These are phyloP conservation scores for Falcunculus frontatus DNA, from an alignment of 2,113 vertebrate genomes.

Conservation along the genomic window DNA sequence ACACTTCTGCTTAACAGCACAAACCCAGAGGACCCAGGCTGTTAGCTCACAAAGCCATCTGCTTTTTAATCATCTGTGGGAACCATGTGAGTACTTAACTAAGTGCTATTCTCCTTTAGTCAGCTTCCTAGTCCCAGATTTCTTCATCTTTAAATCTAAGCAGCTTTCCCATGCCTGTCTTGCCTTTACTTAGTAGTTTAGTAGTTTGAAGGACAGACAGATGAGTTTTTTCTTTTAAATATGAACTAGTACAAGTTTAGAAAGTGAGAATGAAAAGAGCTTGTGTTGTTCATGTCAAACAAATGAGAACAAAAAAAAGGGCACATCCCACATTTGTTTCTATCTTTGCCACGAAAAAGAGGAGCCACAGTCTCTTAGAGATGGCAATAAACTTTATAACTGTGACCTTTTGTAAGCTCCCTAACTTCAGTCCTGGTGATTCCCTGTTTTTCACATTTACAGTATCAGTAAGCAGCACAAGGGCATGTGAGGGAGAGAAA, in stretches of 20 bases:
- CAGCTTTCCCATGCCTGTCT: background rate
- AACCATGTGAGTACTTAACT: background rate
- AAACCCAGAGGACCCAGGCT: background rate
- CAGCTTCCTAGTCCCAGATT: background rate
- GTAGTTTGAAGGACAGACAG: background rate
- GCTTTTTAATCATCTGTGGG: background rate
- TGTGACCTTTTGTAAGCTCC: background rate
- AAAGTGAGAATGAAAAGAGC: background rate
- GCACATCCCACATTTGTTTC: background rate
- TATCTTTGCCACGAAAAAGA: background rate
- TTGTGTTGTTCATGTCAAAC: background rate
- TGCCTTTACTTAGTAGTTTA: background rate
- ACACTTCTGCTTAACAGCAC: background rate
- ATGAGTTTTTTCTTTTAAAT: background rate
- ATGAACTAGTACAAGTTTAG: background rate
- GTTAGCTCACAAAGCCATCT: background rate
- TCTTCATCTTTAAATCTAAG: background rate
- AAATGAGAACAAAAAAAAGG: background rate
- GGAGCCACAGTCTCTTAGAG: background rate
- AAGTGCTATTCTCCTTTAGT: background rate
- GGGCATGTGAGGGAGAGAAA: background rate
- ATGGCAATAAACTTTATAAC: background rate
- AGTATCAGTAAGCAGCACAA: background rate
- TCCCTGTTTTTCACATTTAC: background rate
- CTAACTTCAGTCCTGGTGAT: background rate